Evolutionary conservation across 1,140 invertebrate genomes (phyloP).

Genomic region (Mya arenaria): DNA sequence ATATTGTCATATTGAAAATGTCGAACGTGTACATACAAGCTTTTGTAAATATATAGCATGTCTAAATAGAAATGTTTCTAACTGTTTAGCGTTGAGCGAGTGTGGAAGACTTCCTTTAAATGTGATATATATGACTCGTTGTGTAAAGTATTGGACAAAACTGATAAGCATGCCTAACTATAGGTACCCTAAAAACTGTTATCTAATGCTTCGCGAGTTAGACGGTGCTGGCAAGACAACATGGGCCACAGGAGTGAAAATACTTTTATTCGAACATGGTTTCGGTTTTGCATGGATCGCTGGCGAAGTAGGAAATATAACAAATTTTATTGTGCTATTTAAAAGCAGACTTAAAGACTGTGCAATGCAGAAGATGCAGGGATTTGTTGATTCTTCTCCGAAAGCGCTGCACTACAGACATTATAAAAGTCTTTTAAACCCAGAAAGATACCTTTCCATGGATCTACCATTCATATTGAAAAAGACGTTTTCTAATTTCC

Average conservation of each 20-base stretch:
- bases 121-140: not conserved
- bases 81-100: conserved; percentile 17
- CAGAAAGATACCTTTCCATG: not conserved
- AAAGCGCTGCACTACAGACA: not conserved
- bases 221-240: not conserved
- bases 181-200: conserved; percentile 19
- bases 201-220: conserved; percentile 28
- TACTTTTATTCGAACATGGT: conserved; percentile 2
- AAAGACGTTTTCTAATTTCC: not conserved
- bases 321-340: not conserved
- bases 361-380: not conserved
- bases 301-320: not conserved
- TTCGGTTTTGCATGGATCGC: conserved; percentile 22
- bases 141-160: conserved; percentile 40
- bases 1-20: not conserved
- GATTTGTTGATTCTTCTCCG: not conserved
- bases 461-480: not conserved
- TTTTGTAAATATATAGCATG: conserved; percentile 18
- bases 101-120: not conserved
- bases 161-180: not conserved
- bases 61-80: conserved; percentile 1
- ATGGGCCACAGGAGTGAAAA: conserved; percentile 14
- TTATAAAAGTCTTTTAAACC: not conserved
- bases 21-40: conserved; percentile 17
- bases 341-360: conserved; percentile 23